Evolutionary conservation across 2,797 vertebrate species (phyloP).

Genomic region (Perodicticus potto): DNA sequence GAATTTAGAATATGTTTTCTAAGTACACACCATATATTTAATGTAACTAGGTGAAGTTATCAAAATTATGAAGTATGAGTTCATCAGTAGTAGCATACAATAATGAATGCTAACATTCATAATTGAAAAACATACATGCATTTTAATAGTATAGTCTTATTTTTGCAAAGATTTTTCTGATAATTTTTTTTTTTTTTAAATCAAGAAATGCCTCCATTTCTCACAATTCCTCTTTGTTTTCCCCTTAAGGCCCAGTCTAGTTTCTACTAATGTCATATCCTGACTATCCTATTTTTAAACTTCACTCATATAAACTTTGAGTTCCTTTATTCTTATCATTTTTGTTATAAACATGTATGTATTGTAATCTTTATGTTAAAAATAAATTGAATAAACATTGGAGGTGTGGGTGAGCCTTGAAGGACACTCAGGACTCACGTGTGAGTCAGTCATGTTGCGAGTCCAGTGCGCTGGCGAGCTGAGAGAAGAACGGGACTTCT

Average conservation of each 20-base stretch:
- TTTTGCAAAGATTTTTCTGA: neutral
- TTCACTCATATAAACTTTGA: neutral
- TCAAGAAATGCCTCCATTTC: neutral
- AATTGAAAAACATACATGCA: neutral
- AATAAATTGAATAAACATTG: neutral
- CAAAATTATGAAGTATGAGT: neutral
- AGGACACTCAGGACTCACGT: neutral
- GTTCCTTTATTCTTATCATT: neutral
- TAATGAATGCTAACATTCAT: neutral
- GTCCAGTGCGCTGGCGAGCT: accelerated
- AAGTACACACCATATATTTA: neutral
- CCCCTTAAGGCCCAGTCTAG: accelerated
- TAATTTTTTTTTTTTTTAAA: neutral
- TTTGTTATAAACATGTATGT: neutral
- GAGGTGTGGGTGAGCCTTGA: neutral
- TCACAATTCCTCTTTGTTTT: neutral
- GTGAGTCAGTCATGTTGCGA: neutral
- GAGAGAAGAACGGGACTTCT: neutral
- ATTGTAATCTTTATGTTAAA: neutral
- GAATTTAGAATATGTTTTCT: neutral
- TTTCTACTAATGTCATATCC: neutral
- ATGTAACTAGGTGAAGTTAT: neutral
- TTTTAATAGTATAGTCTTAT: neutral
- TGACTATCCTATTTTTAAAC: neutral
- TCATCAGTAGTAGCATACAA: neutral